These are phyloP conservation scores for Pardosa pseudoannulata DNA, from an alignment of 2,888 invertebrate genomes.

Conservation along the genomic window DNA sequence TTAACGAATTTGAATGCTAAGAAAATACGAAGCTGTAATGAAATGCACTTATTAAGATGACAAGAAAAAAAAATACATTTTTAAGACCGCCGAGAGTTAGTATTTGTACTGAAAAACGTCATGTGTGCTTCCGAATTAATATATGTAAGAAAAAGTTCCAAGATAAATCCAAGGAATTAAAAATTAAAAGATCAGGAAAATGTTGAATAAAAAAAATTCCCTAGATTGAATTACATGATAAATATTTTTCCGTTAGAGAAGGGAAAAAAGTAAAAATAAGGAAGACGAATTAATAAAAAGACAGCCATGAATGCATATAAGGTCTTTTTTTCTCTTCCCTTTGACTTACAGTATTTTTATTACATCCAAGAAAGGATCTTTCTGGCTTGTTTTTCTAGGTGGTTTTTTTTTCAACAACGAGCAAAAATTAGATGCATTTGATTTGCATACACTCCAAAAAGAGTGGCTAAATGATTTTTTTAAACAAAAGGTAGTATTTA, in stretches of 20 bases:
- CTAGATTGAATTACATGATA: background rate
- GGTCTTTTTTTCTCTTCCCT: background rate
- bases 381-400: background rate
- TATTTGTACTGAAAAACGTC: background rate
- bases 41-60: background rate
- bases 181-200: background rate
- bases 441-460: background rate
- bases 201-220: background rate
- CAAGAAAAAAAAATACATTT: background rate
- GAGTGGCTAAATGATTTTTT: background rate
- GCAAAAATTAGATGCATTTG: background rate
- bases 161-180: background rate
- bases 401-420: background rate
- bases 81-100: background rate
- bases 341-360: background rate
- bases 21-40: background rate
- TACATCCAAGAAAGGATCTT: background rate
- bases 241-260: background rate
- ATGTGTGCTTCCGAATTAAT: background rate
- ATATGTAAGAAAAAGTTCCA: background rate
- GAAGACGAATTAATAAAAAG: background rate
- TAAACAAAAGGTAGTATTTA: background rate
- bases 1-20: background rate
- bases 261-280: background rate
- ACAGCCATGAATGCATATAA: background rate